Percentiles rank a stretch among this genome's conserved stretches.
Evolutionary conservation across 2,797 vertebrate genomes (phyloP).

Genomic region (Hyperoplus lanceolatus): DNA sequence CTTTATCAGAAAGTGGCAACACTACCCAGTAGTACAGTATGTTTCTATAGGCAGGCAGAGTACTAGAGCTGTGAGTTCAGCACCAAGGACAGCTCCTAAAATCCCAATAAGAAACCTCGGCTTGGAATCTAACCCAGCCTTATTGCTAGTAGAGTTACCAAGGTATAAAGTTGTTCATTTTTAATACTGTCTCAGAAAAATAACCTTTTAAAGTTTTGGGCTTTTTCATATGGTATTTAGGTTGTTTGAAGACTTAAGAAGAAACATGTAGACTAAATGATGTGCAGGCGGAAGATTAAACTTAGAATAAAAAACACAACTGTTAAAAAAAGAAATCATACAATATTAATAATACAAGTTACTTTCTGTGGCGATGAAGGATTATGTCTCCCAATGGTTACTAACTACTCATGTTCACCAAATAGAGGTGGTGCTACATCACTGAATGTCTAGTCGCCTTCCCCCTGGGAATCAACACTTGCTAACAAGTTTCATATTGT

Average conservation of each 20-base stretch:
- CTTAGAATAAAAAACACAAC: background rate
- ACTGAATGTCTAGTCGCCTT: too few relatives aligned
- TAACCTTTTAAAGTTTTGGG: too few relatives aligned
- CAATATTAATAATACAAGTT: background rate
- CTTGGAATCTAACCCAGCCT: background rate
- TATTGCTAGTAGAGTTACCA: background rate
- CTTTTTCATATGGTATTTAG: too few relatives aligned
- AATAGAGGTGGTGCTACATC: background rate
- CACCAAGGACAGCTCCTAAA: constrained; percentile 53
- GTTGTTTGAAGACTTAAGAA: too few relatives aligned
- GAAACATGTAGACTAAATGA: background rate
- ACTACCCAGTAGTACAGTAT: background rate
- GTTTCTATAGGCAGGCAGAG: background rate
- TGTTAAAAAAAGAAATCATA: too few relatives aligned
- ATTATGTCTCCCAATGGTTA: background rate
- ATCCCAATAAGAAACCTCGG: background rate
- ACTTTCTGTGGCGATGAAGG: background rate
- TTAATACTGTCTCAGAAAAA: too few relatives aligned
- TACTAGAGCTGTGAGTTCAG: constrained; percentile 29
- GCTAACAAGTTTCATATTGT: background rate
- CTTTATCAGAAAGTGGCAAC: background rate
- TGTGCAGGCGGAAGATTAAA: background rate
- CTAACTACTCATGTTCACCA: background rate
- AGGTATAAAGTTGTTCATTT: background rate
- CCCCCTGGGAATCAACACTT: too few relatives aligned